These are phyloP conservation scores for Halichoerus grypus DNA, from an alignment of 2,113 vertebrate genomes.

Conservation along the genomic window DNA sequence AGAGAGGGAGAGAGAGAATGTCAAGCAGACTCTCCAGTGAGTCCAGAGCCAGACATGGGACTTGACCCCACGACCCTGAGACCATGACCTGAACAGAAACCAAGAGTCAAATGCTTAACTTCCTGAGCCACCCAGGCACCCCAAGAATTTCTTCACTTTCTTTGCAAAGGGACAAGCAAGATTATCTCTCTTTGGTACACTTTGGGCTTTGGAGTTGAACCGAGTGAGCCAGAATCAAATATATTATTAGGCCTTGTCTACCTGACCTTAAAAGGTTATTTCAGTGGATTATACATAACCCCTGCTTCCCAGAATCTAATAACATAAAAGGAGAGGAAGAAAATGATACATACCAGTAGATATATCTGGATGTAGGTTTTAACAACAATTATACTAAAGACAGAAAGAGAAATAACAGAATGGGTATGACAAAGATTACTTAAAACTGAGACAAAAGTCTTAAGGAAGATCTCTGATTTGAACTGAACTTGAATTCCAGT, in stretches of 20 bases:
- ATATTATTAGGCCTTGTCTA: not conserved
- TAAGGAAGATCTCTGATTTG: not conserved
- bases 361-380: not conserved
- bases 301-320: not conserved
- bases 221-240: not conserved
- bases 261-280: not conserved
- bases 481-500: not conserved
- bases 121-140: not conserved
- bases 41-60: not conserved
- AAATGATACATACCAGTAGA: not conserved
- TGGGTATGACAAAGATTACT: too few species aligned
- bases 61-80: not conserved
- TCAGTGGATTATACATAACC: rapidly evolving
- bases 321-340: not conserved
- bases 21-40: not conserved
- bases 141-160: not conserved
- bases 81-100: not conserved
- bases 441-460: not conserved
- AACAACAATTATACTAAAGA: not conserved
- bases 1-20: not conserved
- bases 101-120: not conserved
- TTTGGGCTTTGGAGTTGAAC: not conserved
- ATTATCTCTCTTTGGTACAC: not conserved
- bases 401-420: not conserved
- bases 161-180: not conserved